Base-by-base conservation (phyloP, 2,888 invertebrate species). In the Acanthoscelides obtectus region DNA sequence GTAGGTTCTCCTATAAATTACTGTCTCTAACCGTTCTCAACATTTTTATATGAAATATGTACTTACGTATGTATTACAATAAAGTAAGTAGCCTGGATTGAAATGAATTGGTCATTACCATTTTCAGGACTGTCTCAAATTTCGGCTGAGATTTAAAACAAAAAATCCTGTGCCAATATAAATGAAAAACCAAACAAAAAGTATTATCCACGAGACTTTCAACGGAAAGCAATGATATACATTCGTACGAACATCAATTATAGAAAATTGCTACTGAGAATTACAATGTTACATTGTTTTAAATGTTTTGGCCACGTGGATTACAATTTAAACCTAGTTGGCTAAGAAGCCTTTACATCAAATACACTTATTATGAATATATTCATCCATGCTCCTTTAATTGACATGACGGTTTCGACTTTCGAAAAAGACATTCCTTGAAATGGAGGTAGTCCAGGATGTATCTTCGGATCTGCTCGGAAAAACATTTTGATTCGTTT, bases 271-370 rank as follows among this genome's bases (percentile, higher is more conserved):
- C 45, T 45, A 45, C 45, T 45, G 8, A 45, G 45, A 45, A 45
- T 45, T 45, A 45, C 45, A 45, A 45, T 45, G 17, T 45, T 45
- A 45, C 45, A 45, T 45, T 12, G 45, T 45, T 45, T 77, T 80
- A 75, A 76, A 81, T 80, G 77, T 81, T 83, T 83, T 84, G 85
- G 84, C 84, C 83, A 84, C 84, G 83, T 84, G 84, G 84, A 84
- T 83, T 79, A 77, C 69, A 80, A 79, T 80, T 72, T 74, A 74
- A 82, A 83, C 81, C 84, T 85, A 84, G 77, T 45, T 79, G 82
- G 84, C 84, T 84, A 84, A 83, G 75, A 83, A 84, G 84, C 84
- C 83, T 80, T 45, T 81, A 85, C 85, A 85, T 81, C 83, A 80
- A 69, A 85, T 80, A 85, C 85, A 85, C 82, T 84, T 80, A 84